Evolutionary conservation across 1,140 invertebrate genomes (phyloP).

Genomic region (Dufourea novaeangliae): DNA sequence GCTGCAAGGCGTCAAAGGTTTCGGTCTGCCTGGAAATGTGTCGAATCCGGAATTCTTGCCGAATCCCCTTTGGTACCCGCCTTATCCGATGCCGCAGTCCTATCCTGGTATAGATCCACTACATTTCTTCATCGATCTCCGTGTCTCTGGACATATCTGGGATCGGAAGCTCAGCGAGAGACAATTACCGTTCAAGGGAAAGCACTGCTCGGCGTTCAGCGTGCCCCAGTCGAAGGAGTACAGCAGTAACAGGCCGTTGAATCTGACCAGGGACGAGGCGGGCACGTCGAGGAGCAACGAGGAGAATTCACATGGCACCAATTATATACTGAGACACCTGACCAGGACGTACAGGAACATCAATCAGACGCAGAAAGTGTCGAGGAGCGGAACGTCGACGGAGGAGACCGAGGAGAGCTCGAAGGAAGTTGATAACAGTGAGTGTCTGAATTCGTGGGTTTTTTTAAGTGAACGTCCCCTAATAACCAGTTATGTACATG

Average conservation of each 20-base stretch:
- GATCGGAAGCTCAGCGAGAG: constrained; percentile 83
- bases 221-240: constrained; percentile 79
- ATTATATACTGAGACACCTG: constrained; percentile 80
- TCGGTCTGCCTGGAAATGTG: constrained; percentile 65
- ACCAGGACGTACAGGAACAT: constrained; percentile 71
- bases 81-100: constrained; percentile 85
- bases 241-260: constrained; percentile 72
- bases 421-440: constrained; percentile 49
- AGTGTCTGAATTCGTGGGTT: not conserved
- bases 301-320: constrained; percentile 73
- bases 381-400: constrained; percentile 30
- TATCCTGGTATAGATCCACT: constrained; percentile 89
- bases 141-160: constrained; percentile 91
- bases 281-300: constrained; percentile 59
- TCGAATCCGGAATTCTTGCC: constrained; percentile 80
- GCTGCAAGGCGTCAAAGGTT: constrained; percentile 70
- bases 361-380: constrained; percentile 40
- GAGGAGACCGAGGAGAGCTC: constrained; percentile 47
- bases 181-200: constrained; percentile 75
- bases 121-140: constrained; percentile 91
- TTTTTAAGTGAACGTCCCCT: not conserved
- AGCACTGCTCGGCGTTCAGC: constrained; percentile 80
- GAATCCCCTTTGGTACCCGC: constrained; percentile 88
- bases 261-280: constrained; percentile 73
- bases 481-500: no score